phyloP scores from a whole-genome alignment of 2,888 invertebrate genomes.

The Metopia argyrocephala region DNA sequence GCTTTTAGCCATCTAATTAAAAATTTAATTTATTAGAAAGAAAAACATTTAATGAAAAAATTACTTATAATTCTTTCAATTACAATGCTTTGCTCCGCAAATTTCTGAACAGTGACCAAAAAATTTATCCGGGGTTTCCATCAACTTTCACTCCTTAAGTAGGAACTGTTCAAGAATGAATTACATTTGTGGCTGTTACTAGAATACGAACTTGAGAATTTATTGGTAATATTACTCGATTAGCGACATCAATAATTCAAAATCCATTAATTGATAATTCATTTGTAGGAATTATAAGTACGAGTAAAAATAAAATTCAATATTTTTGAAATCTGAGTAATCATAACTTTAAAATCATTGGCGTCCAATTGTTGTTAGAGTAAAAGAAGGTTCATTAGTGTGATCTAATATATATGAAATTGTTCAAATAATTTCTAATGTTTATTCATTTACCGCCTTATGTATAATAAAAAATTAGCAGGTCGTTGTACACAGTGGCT shows the following conservation, averaged over 20 bases:
- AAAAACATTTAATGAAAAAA: constrained; percentile 82
- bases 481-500: too few species aligned
- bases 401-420: constrained; percentile 83
- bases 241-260: constrained; percentile 83
- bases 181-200: constrained; percentile 82
- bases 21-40: constrained; percentile 76
- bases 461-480: too few species aligned
- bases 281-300: constrained; percentile 80
- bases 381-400: constrained; percentile 81
- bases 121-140: constrained; percentile 83
- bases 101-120: constrained; percentile 90
- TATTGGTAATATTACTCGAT: constrained; percentile 81
- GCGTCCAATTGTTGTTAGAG: constrained; percentile 83
- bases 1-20: constrained; percentile 84
- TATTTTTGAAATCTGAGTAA: constrained; percentile 82
- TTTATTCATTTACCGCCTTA: constrained; percentile 73
- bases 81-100: constrained; percentile 88
- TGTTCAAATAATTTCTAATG: constrained; percentile 84
- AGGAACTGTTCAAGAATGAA: constrained; percentile 84
- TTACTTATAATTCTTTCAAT: constrained; percentile 81
- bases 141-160: constrained; percentile 83
- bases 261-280: constrained; percentile 78
- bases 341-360: constrained; percentile 85
- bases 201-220: constrained; percentile 83
- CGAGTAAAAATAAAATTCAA: constrained; percentile 83